phyloP scores from a whole-genome alignment of 2,888 invertebrate species.

The Notocelia uddmanniana region DNA sequence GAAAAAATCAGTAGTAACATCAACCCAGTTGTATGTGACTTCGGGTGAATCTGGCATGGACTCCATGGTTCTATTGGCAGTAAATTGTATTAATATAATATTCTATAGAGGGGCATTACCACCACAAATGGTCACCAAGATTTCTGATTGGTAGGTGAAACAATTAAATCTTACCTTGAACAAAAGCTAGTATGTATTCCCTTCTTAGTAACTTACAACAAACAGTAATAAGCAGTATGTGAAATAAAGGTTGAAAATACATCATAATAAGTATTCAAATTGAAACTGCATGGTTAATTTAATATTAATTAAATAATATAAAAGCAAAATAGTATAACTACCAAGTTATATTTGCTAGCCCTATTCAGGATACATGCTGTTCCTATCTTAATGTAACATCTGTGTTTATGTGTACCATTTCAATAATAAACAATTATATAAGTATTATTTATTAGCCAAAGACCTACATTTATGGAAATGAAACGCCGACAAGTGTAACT shows the following conservation, averaged over 20 bases:
- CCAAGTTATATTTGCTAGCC: too few relatives aligned
- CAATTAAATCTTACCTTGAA: neutral
- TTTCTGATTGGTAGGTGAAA: too few relatives aligned
- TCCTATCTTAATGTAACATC: too few relatives aligned
- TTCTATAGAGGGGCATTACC: neutral
- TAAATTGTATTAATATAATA: neutral
- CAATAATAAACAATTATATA: neutral
- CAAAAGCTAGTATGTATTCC: neutral
- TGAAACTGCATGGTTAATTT: too few relatives aligned
- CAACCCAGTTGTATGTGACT: constrained; percentile 88
- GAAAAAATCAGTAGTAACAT: constrained; percentile 86
- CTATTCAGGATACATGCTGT: too few relatives aligned
- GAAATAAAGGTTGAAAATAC: neutral
- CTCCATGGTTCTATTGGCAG: constrained; percentile 73
- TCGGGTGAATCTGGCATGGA: constrained; percentile 72
- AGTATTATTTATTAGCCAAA: too few relatives aligned
- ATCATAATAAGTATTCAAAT: too few relatives aligned
- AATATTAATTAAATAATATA: too few relatives aligned
- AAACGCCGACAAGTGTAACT: neutral
- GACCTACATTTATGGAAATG: too few relatives aligned
- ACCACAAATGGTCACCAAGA: neutral
- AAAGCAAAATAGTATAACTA: too few relatives aligned
- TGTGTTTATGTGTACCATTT: too few relatives aligned
- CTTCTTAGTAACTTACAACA: neutral
- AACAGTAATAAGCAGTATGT: neutral